Evolutionary conservation across 1,140 invertebrate genomes (phyloP), one percentile per base, ranked within the genome.

Genomic region (Drosophila novamexicana): DNA sequence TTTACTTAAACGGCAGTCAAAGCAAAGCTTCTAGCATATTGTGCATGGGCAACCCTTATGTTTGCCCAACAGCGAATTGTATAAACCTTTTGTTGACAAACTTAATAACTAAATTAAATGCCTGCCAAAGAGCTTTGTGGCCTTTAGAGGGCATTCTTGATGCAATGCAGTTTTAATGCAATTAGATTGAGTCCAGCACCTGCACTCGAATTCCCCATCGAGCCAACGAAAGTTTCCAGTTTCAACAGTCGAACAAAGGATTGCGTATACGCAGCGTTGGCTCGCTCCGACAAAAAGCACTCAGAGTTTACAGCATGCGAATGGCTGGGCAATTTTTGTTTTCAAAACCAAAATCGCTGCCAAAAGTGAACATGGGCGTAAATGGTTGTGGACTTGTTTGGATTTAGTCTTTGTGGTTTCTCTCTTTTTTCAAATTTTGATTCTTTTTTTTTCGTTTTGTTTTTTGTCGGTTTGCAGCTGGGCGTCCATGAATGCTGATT

Each of bases 401-500:
- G 49, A 49, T 65, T 79, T 73, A 18, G 63, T 40, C 67, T 59
- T 59, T 54, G 64, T 73, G 63, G 54, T 44, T 44, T 39, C 2
- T 14, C 4, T 54, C 42, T 69, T 39, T 52, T 42, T 45, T 45
- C 5, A 5, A 49, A 47, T 73, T 61, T 62, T 59, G 29, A 37
- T 16, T 49, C 22, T 52, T 62, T 52, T 14, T 44, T 32, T 32
- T 16, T 47, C n/a, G 18, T 14, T 7, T 18, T 32, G 7, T 14
- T 6, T 34, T 63, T 53, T 54, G 16, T 37, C 50, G 54, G 45
- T 36, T 58, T 72, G 65, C 63, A 44, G 64, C 70, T 40, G 12
- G 36, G 42, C 57, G 57, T 47, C 47, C 45, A 71, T 84, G 81
- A 84, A 84, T 84, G 78, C 82, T 84, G 81, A 81, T 86, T 84